These are phyloP conservation scores for Phortica magna DNA, from an alignment of 2,888 invertebrate genomes.

Conservation along the genomic window DNA sequence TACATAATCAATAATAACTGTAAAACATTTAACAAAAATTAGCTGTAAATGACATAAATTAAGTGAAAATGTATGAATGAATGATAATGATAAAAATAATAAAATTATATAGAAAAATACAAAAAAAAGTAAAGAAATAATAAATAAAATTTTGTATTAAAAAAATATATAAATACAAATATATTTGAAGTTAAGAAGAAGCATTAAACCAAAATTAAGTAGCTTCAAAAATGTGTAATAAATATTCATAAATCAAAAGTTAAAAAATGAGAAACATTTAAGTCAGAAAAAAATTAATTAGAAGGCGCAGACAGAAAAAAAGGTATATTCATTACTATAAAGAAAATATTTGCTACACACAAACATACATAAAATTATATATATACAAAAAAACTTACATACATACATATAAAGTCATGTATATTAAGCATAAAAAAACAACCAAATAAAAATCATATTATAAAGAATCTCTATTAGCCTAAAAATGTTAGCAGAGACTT, in stretches of 20 bases:
- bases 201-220: slow-evolving; percentile 36
- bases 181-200: slow-evolving; percentile 31
- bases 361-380: background rate
- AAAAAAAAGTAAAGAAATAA: background rate
- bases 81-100: background rate
- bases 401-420: slow-evolving; percentile 10
- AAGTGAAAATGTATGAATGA: background rate
- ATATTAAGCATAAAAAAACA: background rate
- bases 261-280: background rate
- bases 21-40: slow-evolving; percentile 6
- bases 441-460: slow-evolving; percentile 4
- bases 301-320: too few species aligned
- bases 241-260: slow-evolving; percentile 39
- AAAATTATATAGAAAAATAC: background rate
- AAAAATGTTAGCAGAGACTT: background rate
- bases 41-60: slow-evolving; percentile 15
- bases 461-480: background rate
- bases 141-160: slow-evolving; percentile 1
- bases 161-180: slow-evolving; percentile 35
- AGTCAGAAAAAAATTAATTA: too few species aligned
- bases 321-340: too few species aligned
- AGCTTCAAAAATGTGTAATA: slow-evolving; percentile 42
- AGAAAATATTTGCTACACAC: too few species aligned
- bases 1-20: slow-evolving; percentile 11
- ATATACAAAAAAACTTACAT: slow-evolving; percentile 23